Percentiles rank a stretch among this genome's conserved stretches.
These are phyloP conservation scores for Xestia sexstrigata DNA, from an alignment of 2,888 invertebrate genomes.

Conservation along the genomic window DNA sequence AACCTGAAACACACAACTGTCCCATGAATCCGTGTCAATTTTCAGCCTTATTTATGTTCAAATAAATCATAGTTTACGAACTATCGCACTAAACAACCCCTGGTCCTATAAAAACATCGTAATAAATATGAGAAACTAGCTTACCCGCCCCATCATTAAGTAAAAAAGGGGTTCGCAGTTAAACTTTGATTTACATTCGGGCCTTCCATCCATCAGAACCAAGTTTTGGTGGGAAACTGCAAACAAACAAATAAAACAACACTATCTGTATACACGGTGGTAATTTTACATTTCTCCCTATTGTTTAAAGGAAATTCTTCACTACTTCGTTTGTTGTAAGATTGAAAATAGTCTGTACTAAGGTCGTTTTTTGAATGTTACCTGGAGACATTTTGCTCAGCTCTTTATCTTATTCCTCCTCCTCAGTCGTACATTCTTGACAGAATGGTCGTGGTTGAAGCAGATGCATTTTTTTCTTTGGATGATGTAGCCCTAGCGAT, in stretches of 20 bases:
- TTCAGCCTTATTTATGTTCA: background rate
- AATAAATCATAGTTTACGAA: constrained; percentile 43
- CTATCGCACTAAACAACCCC: constrained; percentile 14
- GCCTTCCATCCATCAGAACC: constrained; percentile 46
- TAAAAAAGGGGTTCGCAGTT: constrained; percentile 52
- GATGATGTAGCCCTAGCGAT: too few relatives aligned
- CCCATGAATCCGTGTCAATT: constrained; percentile 5
- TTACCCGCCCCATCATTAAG: constrained; percentile 29
- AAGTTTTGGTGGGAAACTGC: constrained; percentile 15
- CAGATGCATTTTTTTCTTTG: too few relatives aligned
- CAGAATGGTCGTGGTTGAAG: too few relatives aligned
- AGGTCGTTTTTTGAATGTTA: background rate
- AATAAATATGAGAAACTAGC: constrained; percentile 56
- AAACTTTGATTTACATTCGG: constrained; percentile 51
- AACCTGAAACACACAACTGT: background rate
- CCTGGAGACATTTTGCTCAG: too few relatives aligned
- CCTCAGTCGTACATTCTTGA: too few relatives aligned
- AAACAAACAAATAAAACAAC: constrained; percentile 44
- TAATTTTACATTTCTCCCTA: constrained; percentile 2
- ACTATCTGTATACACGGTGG: background rate
- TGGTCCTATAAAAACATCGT: constrained; percentile 29
- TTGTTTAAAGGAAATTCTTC: background rate
- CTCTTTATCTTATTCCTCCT: too few relatives aligned
- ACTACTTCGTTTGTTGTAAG: background rate
- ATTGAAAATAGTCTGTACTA: background rate